phyloP scores from a whole-genome alignment of 1,140 invertebrate genomes.

The Ips nitidus region DNA sequence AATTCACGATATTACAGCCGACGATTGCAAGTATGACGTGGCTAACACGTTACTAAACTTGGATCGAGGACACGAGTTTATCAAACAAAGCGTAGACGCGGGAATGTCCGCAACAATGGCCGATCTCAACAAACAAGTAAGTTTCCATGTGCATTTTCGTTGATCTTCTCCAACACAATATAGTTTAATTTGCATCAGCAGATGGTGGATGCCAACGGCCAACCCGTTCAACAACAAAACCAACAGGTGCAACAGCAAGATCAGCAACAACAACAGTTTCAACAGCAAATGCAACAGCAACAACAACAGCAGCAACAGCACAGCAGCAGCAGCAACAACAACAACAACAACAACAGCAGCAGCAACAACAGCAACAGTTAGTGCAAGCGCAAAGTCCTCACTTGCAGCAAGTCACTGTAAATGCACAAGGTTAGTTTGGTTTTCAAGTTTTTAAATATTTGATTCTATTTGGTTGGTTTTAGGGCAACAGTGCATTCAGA shows the following conservation, averaged over 20 bases:
- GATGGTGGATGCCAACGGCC: slow-evolving; percentile 47
- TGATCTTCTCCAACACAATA: background rate
- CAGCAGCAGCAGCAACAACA: slow-evolving; percentile 49
- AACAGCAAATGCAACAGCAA: slow-evolving; percentile 53
- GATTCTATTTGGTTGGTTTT: slow-evolving; percentile 1
- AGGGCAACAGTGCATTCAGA: slow-evolving; percentile 51
- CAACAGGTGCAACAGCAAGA: slow-evolving; percentile 49
- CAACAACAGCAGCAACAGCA: slow-evolving; percentile 37
- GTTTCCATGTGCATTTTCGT: background rate
- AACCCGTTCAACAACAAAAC: slow-evolving; percentile 53
- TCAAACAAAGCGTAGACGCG: slow-evolving; percentile 39
- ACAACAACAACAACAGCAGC: slow-evolving; percentile 40
- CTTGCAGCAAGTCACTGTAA: slow-evolving; percentile 56
- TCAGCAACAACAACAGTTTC: slow-evolving; percentile 55
- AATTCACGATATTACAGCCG: slow-evolving; percentile 59
- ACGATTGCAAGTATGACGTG: slow-evolving; percentile 66
- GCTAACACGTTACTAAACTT: slow-evolving; percentile 60
- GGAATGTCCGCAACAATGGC: slow-evolving; percentile 33
- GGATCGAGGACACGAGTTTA: slow-evolving; percentile 53
- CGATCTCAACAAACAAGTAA: slow-evolving; percentile 39
- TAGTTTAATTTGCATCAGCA: slow-evolving; percentile 37
- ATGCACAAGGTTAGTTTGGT: slow-evolving; percentile 40
- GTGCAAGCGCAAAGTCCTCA: slow-evolving; percentile 59
- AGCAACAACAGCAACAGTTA: slow-evolving; percentile 52
- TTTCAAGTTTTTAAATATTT: too few relatives aligned